These are phyloP conservation scores for Chymomyza caudatula DNA, from an alignment of 2,888 invertebrate species.

Conservation along the genomic window DNA sequence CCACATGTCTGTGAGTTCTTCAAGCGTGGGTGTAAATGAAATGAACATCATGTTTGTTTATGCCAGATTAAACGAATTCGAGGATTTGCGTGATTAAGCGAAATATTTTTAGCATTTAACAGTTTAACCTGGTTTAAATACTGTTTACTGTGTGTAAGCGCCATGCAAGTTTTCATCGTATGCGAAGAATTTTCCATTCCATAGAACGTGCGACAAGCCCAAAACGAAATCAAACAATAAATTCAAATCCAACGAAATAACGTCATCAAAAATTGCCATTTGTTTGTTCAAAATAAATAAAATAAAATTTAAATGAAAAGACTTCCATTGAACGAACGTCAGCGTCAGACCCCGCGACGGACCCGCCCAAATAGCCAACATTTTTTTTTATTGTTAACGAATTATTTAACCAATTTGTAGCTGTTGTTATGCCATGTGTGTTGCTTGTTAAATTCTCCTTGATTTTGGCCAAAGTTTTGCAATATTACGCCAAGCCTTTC, in stretches of 20 bases:
- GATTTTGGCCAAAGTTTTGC: neutral
- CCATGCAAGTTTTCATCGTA: neutral
- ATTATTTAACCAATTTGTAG: slow-evolving; percentile 28
- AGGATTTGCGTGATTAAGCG: too few species aligned
- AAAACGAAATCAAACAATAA: slow-evolving; percentile 21
- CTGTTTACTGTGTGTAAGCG: neutral
- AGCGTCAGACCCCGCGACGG: slow-evolving; percentile 27
- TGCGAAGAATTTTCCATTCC: slow-evolving; percentile 47
- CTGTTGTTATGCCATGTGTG: neutral
- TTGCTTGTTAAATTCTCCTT: neutral
- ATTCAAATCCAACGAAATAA: slow-evolving; percentile 34
- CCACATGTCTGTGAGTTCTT: neutral
- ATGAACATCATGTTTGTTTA: neutral
- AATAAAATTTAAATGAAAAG: slow-evolving; percentile 36
- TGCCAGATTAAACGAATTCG: neutral
- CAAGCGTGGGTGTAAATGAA: neutral
- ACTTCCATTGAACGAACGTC: slow-evolving; percentile 53
- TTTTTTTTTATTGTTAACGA: slow-evolving; percentile 32
- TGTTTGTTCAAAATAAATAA: slow-evolving; percentile 39
- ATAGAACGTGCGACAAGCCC: slow-evolving; percentile 48
- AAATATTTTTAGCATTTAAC: too few species aligned
- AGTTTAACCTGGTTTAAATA: neutral
- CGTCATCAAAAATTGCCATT: slow-evolving; percentile 40
- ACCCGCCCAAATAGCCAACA: slow-evolving; percentile 34
- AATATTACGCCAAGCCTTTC: neutral